Base-by-base conservation (phyloP, 2,888 invertebrate genomes). In the Lordiphosa fenestrarum region DNA sequence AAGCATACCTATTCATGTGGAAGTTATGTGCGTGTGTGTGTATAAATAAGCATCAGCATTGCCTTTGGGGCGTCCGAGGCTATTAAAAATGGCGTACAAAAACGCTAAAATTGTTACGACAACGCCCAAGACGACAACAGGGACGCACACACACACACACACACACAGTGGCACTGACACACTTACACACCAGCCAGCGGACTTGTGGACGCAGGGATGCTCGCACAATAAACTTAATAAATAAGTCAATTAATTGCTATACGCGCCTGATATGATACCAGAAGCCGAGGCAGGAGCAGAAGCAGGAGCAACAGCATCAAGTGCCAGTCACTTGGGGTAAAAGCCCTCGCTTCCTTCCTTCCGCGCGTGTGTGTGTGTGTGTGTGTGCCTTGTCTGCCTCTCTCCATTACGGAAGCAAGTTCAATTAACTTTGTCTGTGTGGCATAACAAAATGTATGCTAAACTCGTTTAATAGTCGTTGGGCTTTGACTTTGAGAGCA, bases 161-260 rank as follows among this genome's bases (percentile, higher is more conserved):
- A 35, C 13, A 48, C 4, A 37, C 36, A 23, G 10, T 37, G 37
- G 2, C 38, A 37, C 38, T 23, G 7, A 39, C 15, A 12, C 12
- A 23, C 48, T 33, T 48, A 57, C 57, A 57, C 57, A 23, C 36
- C 25, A 25, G 25, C 25, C 6, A 6, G 25, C 25, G 25, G 25
- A 25, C 25, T 25, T 25, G 25, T 25, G 30, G 30, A 30, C 30
- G 30, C 3, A 30, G 30, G 30, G 30, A 39, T 54, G 40, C 60
- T 57, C 53, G 74, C 66, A 84, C 78, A 81, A 84, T 82, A 84
- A 80, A 80, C 85, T 84, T 84, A 77, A 80, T 80, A 80, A 84
- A 80, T 80, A 80, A 80, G 80, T 84, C 80, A 80, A 80, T 84
- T 80, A 80, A 80, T 80, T 80, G 82, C 67, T 69, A 66, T 52